Conservation (phyloP, 2,888 invertebrate species). For the Napeogenes sylphis region DNA sequence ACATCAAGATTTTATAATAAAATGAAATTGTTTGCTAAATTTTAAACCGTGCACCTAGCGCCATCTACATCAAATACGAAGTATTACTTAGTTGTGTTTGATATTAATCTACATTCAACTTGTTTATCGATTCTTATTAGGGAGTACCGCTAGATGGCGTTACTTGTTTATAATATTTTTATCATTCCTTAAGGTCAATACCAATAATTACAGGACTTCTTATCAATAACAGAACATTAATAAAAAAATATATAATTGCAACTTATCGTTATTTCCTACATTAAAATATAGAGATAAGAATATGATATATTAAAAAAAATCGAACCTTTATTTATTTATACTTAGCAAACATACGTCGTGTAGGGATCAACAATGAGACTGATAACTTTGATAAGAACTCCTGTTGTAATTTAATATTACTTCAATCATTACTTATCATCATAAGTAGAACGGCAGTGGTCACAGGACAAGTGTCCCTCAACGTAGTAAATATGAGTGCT, state of each 20-base stretch:
- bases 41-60: not conserved
- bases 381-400: slow-evolving; percentile 69
- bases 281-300: too few relatives aligned
- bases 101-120: not conserved
- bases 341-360: slow-evolving; percentile 23
- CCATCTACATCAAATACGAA: slow-evolving; percentile 7
- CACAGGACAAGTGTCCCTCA: slow-evolving; percentile 23
- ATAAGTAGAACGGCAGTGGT: slow-evolving; percentile 38
- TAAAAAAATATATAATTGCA: too few relatives aligned
- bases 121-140: not conserved
- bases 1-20: too few relatives aligned
- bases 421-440: slow-evolving; percentile 65
- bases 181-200: not conserved
- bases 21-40: too few relatives aligned
- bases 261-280: too few relatives aligned
- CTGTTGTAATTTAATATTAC: slow-evolving; percentile 44
- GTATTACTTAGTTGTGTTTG: not conserved
- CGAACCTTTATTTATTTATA: not conserved
- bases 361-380: slow-evolving; percentile 55
- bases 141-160: slow-evolving; percentile 15
- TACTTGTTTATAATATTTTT: not conserved
- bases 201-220: too few relatives aligned
- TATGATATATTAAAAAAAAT: not conserved
- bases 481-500: slow-evolving; percentile 15
- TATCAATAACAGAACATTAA: too few relatives aligned